Conservation (phyloP, 1,140 invertebrate genomes). For the Rhopalosiphum padi region DNA sequence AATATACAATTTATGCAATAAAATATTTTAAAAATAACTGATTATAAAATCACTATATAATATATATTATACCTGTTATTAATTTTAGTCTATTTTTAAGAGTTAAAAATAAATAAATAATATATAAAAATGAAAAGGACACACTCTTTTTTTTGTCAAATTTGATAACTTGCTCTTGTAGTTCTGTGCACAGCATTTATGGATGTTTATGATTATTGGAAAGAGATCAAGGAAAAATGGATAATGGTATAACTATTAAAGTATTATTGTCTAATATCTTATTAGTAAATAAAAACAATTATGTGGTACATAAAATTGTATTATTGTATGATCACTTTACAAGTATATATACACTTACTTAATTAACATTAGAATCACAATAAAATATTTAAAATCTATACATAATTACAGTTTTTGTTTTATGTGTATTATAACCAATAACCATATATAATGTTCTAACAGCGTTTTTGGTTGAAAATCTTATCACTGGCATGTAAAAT, state of each 20-base stretch:
- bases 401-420: conserved; percentile 40
- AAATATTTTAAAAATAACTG: background rate
- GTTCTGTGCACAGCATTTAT: background rate
- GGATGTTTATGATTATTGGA: background rate
- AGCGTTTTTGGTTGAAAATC: conserved; percentile 6
- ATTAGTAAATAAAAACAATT: background rate
- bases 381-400: conserved; percentile 45
- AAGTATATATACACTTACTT: conserved; percentile 29
- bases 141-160: background rate
- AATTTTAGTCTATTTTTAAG: too few species aligned
- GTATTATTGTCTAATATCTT: background rate
- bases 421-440: background rate
- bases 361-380: conserved; percentile 52
- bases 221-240: background rate
- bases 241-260: background rate
- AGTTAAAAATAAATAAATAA: background rate
- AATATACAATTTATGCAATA: background rate
- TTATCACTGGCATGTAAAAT: background rate
- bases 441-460: background rate
- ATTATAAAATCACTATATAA: too few species aligned
- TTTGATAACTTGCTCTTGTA: background rate
- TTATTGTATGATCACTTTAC: conserved; percentile 57
- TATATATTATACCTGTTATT: too few species aligned
- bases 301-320: conserved; percentile 53
- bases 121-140: too few species aligned